Evolutionary conservation across 2,797 vertebrate genomes (phyloP), one percentile per base, ranked within the genome.

Genomic region (Apogon hyalosoma): DNA sequence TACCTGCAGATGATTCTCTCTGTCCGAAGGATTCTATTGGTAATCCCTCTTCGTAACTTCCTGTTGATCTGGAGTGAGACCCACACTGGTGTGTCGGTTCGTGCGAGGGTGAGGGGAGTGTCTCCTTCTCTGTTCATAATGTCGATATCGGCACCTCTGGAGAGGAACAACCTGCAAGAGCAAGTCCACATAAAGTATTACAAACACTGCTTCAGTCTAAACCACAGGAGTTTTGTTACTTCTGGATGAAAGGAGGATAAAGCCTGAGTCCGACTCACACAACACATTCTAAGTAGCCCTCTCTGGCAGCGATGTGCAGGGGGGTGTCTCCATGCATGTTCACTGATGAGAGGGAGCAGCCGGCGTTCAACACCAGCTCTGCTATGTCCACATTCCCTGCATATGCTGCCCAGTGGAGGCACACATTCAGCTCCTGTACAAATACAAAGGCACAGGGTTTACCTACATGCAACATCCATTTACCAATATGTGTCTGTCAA

Each of bases 291-390:
- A 94, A 79, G 91, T 89, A 97, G 63, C 96, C 95, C 85, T 97
- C 97, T 15, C 97, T 90, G 16, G 96, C 93, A 0, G 96, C 94
- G 1, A 98, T 97, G 86, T 97, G 97, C n/a, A 98, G 93, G 0
- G 97, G 97, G 0, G 96, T 97, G 93, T 98, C 97, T 36, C 97
- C 97, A 0, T 97, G 96, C 77, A 96, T 84, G 86, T 98, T 98
- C 0, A 96, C 94, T 0, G 95, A 95, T 0, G 95, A 78, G 0
- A 98, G 93, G 18, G 96, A 95, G 0, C 96, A 98, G 61, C 95
- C 96, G 0, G 97, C 92, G 0, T 98, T 97, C 50, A 98, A 89
- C 36, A 98, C 92, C 47, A 97, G 91, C 87, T 97, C 95, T 0
- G 96, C 96, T 0, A 98, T 98, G 47, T 97, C 96, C 0, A 95